These are phyloP conservation scores for Bubo scandiacus DNA, from an alignment of 2,113 vertebrate genomes.

Conservation along the genomic window DNA sequence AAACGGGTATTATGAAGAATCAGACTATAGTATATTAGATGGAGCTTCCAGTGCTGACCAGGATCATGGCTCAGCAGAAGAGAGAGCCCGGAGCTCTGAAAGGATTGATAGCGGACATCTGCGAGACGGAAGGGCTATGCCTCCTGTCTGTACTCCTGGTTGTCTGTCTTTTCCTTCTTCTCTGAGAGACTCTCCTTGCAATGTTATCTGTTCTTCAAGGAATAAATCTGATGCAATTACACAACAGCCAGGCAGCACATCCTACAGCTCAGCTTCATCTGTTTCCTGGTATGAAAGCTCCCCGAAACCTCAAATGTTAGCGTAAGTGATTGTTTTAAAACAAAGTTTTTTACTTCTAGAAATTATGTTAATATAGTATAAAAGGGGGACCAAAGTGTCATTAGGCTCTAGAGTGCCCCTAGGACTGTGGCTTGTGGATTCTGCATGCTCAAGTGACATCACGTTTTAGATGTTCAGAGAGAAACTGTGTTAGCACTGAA, in stretches of 20 bases:
- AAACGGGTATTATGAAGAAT: slow-evolving; percentile 95
- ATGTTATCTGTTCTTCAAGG: slow-evolving; percentile 68
- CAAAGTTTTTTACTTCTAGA: not conserved
- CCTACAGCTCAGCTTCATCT: slow-evolving; percentile 66
- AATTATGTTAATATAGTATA: not conserved
- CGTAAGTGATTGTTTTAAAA: slow-evolving; percentile 81
- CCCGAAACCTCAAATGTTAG: slow-evolving; percentile 87
- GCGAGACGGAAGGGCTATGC: slow-evolving; percentile 54
- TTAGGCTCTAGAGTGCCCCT: not conserved
- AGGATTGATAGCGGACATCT: slow-evolving; percentile 62
- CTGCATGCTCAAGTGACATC: not conserved
- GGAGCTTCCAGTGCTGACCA: slow-evolving; percentile 72
- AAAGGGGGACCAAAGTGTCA: not conserved
- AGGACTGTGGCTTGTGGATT: not conserved
- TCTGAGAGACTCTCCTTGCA: slow-evolving; percentile 77
- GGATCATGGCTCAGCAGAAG: slow-evolving; percentile 47
- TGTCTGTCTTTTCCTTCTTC: slow-evolving; percentile 78
- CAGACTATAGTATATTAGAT: slow-evolving; percentile 79
- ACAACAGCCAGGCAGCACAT: slow-evolving; percentile 74
- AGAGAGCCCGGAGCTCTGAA: slow-evolving; percentile 59
- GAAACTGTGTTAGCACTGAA: not conserved
- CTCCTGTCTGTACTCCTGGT: slow-evolving; percentile 75
- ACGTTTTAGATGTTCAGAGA: not conserved
- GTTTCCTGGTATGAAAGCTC: slow-evolving; percentile 89
- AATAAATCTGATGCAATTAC: slow-evolving; percentile 77